Evolutionary conservation across 2,113 vertebrate genomes (phyloP), one percentile per base, ranked within the genome.

Genomic region (Anthoscopus minutus): DNA sequence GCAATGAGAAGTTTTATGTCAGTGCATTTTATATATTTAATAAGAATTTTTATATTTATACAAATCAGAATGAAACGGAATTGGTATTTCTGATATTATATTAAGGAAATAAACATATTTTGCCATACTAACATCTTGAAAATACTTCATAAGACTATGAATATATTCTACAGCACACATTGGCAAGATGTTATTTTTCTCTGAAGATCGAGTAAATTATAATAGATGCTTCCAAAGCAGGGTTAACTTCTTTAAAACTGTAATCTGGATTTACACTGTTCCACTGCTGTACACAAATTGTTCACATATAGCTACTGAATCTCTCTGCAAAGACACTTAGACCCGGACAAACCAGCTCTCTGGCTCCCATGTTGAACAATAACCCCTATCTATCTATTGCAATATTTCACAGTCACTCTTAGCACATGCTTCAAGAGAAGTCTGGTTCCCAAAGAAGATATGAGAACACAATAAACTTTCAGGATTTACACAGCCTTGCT

Each of bases 391-490:
- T 10, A 62, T 27, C 65, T 35, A 16, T 7, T 24, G 35, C 37
- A 78, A 1, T 65, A 70, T n/a, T 76, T 81, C 64, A 64, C 33
- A 53, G 21, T 44, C 31, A n/a, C 7, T 40, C 30, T 38, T 24
- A 40, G 74, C 23, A 47, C 11, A 53, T 15, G 14, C 61, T 76
- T 71, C 27, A 58, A 22, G 28, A 42, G 37, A 48, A 58, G 50
- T 21, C 37, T n/a, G 37, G 47, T 37, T 86, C 19, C 57, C 4
- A 9, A 50, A 84, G 31, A 82, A 73, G 35, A 25, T 28, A 48
- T 2, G 21, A 80, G 20, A 77, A 79, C 0, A 2, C 20, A 31
- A 30, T 0, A 8, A 81, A 70, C 30, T 38, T 31, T 14, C 35
- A 71, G 47, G 35, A 53, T 5, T 76, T 40, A 15, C 64, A 69